phyloP scores from a whole-genome alignment of 1,140 invertebrate species.

The Copidosoma floridanum region DNA sequence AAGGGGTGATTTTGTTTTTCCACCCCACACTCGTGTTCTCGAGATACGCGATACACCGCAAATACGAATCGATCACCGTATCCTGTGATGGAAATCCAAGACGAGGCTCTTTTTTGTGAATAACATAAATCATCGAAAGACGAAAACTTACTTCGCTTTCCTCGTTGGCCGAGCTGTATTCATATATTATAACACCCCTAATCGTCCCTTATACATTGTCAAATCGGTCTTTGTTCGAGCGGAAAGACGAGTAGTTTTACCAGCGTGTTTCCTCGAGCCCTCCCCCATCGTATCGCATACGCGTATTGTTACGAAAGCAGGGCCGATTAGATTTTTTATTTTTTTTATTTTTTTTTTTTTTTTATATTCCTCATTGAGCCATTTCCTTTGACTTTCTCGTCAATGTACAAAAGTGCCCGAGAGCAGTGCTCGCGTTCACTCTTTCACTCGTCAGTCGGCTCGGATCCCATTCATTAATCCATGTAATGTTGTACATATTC shows the following conservation, averaged over 20 bases:
- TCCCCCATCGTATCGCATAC: neutral
- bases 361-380: conserved; percentile 1
- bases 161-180: no score
- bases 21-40: no score
- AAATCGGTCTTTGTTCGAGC: neutral
- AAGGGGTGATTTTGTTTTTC: no score
- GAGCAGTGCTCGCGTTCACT: neutral
- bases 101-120: no score
- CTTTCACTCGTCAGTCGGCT: neutral
- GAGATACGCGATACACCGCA: no score
- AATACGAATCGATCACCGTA: no score
- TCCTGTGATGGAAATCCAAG: no score
- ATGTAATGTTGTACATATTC: conserved; percentile 1
- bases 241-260: conserved; percentile 9
- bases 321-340: no score
- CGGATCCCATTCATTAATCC: conserved; percentile 1
- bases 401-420: conserved; percentile 22
- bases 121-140: no score
- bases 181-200: no score
- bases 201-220: neutral
- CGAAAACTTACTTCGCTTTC: no score
- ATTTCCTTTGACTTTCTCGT: conserved; percentile 8
- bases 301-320: no score
- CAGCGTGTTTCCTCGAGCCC: conserved; percentile 9
- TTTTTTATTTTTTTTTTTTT: conserved; percentile 20